Base-by-base conservation (phyloP, 2,888 invertebrate genomes). In the Halocaridina rubra region DNA sequence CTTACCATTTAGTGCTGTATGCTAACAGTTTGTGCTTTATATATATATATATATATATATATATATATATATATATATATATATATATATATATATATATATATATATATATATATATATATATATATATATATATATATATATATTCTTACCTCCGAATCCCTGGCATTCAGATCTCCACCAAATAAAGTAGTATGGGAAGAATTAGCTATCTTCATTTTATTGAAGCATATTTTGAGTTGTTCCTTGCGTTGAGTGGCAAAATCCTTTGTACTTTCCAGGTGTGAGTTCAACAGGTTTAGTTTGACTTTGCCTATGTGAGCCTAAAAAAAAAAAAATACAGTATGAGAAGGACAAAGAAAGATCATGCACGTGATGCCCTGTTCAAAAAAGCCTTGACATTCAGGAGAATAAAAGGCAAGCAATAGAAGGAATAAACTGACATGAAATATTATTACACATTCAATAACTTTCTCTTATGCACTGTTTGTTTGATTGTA, bases 81-180 rank as follows among this genome's bases (percentile, higher is more conserved):
- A 74, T 74, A 74, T 74, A 74, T 74, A 74, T 74, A 74, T 74
- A 74, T 74, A 74, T 74, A 74, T 74, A 74, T 74, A 74, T 74
- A 74, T 72, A 72, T 72, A 72, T 72, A 72, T 72, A 72, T 72
- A 72, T 33, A 72, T 72, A 72, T 72, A 72, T 72, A 72, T 72
- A 72, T 33, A 72, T 33, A 72, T 72, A 72, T 72, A 72, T 72
- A 72, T 72, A 72, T 72, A 72, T 33, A 22, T 29, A 69, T 22
- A 69, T 24, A 8, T 13, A n/a, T 22, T 7, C 8, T 30, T 19
- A 10, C 19, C 32, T 30, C 32, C 13, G 24, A 30, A 71, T 32
- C 32, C 16, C 29, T 32, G 29, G 27, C 29, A 69, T 19, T 30
- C 16, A 69, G 19, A 53, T 53, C 53, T n/a, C 53, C 53, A 13